A percentile compares a stretch with the other conserved stretches of the same genome.
These are phyloP conservation scores for Tenthredo mesomela DNA, from an alignment of 2,888 invertebrate species.

Conservation along the genomic window DNA sequence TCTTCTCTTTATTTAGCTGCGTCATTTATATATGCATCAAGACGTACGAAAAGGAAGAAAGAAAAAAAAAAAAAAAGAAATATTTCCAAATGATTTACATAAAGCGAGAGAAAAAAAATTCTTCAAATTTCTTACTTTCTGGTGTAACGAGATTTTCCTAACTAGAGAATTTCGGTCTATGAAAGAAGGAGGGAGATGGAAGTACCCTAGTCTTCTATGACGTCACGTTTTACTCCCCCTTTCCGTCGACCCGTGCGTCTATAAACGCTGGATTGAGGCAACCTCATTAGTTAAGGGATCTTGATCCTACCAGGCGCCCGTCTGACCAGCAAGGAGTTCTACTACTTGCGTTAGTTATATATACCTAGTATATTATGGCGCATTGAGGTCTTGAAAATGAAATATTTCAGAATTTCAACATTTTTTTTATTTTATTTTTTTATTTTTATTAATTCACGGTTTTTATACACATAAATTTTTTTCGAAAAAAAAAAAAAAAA, in stretches of 20 bases:
- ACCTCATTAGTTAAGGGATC: constrained; percentile 34
- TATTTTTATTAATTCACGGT: no score
- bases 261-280: constrained; percentile 40
- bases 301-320: constrained; percentile 35
- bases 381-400: constrained; percentile 1
- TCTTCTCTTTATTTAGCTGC: background rate
- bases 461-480: no score
- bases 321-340: constrained; percentile 20
- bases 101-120: background rate
- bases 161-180: background rate
- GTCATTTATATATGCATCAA: background rate
- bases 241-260: background rate
- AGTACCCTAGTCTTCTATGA: background rate
- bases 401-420: no score
- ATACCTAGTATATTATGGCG: background rate
- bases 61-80: background rate
- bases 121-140: background rate
- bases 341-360: constrained; percentile 20
- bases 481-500: no score
- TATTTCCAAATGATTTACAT: background rate
- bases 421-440: no score
- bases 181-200: background rate
- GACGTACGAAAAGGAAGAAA: background rate
- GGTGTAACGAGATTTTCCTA: background rate
- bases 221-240: constrained; percentile 3